Evolutionary conservation across 1,140 invertebrate species (phyloP), one percentile per base, ranked within the genome.

Genomic region (Samia ricini): DNA sequence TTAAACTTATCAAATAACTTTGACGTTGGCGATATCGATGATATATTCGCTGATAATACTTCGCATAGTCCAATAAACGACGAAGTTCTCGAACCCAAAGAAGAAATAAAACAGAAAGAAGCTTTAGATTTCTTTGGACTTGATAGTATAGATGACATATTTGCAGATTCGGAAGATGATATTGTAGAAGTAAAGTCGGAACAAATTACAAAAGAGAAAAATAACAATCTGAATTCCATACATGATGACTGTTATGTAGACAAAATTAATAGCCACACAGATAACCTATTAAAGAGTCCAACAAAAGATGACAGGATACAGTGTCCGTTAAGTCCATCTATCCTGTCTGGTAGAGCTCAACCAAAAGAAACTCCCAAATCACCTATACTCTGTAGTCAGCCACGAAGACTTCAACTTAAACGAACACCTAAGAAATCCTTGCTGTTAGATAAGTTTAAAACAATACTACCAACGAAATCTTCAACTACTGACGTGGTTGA

Each of bases 121-220:
- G 68, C 70, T 48, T 68, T 89, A 64, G 70, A 76, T 54, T 88
- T 85, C 68, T 90, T 91, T 61, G 87, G 85, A 18, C 66, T 91
- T 33, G 78, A 83, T 26, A 84, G 79, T 63, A 71, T 91, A 42
- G 87, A 90, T 42, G 90, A 91, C 61, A 87, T 91, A 61, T 90
- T 91, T 71, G 83, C 72, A 54, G 82, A 89, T 65, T 73, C 70
- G 18, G 76, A 82, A 63, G 81, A 84, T 60, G 51, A 67, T 66
- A 8, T 50, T 54, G 66, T 58, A 64, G 19, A 36, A 7, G 57
- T 60, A 48, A 56, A 61, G 36, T 60, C 22, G 56, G 57, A 63
- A 18, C 48, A 58, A 51, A 58, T 23, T 15, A 56, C 50, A 21
- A 62, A 70, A 51, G 50, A 42, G 51, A 64, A 49, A 64, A 19